A percentile compares a stretch with the other conserved stretches of the same genome.
These are phyloP conservation scores for Eumerus sabulonum DNA, from an alignment of 2,888 invertebrate genomes.

Conservation along the genomic window DNA sequence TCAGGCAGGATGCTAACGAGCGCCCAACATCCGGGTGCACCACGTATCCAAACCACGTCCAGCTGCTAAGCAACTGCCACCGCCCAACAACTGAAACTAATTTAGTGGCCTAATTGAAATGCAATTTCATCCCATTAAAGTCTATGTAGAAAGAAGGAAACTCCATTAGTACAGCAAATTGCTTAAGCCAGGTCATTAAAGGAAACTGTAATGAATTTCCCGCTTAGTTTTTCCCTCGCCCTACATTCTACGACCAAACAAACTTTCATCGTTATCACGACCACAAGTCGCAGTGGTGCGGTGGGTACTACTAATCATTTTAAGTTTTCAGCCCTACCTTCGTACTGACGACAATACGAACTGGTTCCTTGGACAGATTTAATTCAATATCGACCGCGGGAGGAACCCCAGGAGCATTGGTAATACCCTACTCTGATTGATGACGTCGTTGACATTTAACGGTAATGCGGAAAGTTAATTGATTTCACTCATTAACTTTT, in stretches of 20 bases:
- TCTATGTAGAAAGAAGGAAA: constrained; percentile 4
- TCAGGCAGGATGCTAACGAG: no score
- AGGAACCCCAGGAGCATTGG: background rate
- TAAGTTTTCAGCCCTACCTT: background rate
- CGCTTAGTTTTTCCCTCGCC: constrained; percentile 12
- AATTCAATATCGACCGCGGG: constrained; percentile 24
- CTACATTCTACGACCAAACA: background rate
- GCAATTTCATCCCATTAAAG: constrained; percentile 26
- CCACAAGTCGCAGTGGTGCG: background rate
- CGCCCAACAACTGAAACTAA: background rate
- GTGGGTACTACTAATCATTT: background rate
- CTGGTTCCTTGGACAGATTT: constrained; percentile 11
- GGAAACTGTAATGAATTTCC: constrained; percentile 27
- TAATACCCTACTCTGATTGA: background rate
- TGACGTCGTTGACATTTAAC: background rate
- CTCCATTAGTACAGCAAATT: constrained; percentile 39
- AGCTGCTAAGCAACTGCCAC: no score
- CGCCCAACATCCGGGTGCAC: no score
- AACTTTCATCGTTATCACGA: background rate
- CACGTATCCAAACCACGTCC: no score
- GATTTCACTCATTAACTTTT: background rate
- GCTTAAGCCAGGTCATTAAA: constrained; percentile 40
- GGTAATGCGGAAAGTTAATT: background rate
- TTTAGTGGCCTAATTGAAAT: constrained; percentile 48
- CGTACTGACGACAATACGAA: background rate